A percentile compares a stretch with the other conserved stretches of the same genome.
Evolutionary conservation across 64 coral and sea anemone genomes (phyloP).

Genomic region (Stichodactyla mertensii): DNA sequence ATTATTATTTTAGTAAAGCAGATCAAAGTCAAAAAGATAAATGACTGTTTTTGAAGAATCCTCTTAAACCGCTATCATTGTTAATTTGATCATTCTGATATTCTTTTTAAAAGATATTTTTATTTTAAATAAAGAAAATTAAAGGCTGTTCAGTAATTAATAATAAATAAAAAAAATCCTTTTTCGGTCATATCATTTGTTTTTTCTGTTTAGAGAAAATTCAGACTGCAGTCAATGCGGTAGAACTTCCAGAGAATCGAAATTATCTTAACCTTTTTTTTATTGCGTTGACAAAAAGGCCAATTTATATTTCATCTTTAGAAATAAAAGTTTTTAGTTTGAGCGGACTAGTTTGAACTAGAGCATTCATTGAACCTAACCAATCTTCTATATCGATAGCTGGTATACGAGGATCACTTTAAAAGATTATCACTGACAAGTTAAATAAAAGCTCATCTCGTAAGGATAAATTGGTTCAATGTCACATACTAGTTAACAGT

Average conservation of each 20-base stretch:
- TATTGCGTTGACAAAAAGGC: background rate
- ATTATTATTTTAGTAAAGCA: background rate
- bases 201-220: background rate
- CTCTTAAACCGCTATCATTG: no score
- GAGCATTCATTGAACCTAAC: background rate
- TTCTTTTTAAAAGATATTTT: background rate
- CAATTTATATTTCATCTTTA: background rate
- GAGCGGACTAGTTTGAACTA: background rate
- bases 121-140: background rate
- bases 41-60: background rate
- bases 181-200: background rate
- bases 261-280: background rate
- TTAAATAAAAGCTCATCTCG: no score
- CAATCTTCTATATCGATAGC: background rate
- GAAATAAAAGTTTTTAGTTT: background rate
- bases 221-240: no score
- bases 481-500: no score
- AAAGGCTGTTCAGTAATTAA: background rate
- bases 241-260: no score
- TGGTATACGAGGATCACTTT: background rate
- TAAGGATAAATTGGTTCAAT: background rate
- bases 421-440: background rate
- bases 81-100: no score
- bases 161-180: conserved; percentile 4
- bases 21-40: background rate